Evolutionary conservation across 2,888 invertebrate species (phyloP), one percentile per base, ranked within the genome.

Genomic region (Hirudinaria manillensis): DNA sequence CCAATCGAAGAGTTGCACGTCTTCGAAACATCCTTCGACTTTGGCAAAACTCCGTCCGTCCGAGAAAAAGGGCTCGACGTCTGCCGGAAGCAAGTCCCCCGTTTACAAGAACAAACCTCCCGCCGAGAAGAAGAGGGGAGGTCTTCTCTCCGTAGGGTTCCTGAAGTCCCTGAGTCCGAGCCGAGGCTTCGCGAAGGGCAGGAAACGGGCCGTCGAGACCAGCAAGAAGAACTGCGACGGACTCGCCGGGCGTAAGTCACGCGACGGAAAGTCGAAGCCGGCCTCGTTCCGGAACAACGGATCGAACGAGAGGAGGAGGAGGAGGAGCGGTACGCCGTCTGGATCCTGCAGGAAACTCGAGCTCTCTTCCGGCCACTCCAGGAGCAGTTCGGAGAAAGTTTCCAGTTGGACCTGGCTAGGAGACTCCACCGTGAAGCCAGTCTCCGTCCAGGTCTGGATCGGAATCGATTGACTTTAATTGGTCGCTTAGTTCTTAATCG

Each of bases 341-440:
- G 16, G 6, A 10, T 7, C 45, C 45, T 45, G 45, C 13, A 10
- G 1, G 13, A 45, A 45, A 16, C 45, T 45, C 45, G 45, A 45
- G 13, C 61, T 61, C 7, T 27, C 29, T 29, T 24, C 29, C 27
- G 56, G 56, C 6, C 36, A 36, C 10, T 3, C 36, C 45, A 45
- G 16, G 16, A 45, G 16, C 16, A 61, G 61, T n/a, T 24, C 24
- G 61, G 61, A 68, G 36, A 36, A n/a, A 24, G 36, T 13, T 2
- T 36, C 68, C 32, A 34, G 68, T n/a, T 68, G 68, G 68, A 6
- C 36, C 10, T 68, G 68, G 68, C 36, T 68, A 10, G 68, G 68
- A 68, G 27, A 6, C 32, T 32, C 68, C 32, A 1, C 21, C 10
- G 32, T 34, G 13, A 68, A 68, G 34, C n/a, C 36, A 10, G 68